Evolutionary conservation across 2,113 vertebrate species (phyloP), one percentile per base, ranked within the genome.

Genomic region (Dolichotis patagonum): DNA sequence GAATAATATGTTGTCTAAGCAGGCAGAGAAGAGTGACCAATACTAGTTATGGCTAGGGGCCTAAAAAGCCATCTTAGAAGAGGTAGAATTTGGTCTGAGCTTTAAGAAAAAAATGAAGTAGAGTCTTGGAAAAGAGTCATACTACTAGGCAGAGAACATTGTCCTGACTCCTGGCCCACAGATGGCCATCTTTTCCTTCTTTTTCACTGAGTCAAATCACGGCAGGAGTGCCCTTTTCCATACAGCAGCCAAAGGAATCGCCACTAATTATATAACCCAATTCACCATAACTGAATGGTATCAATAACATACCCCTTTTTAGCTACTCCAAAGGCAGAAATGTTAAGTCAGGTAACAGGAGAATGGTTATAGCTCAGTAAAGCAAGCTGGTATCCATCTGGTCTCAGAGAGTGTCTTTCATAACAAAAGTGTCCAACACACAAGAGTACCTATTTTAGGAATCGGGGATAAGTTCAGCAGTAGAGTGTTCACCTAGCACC

Each of bases 71-170:
- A 89, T 78, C 52, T 49, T 67, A 78, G 35, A 85, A 96, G 35
- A 63, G 2, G 13, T 3, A 11, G 14, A 38, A 83, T 84, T 94
- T 84, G 62, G 77, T 84, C 56, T 92, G 49, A 54, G n/a, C 67
- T 97, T 96, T 95, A 49, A 78, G 85, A 89, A n/a, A 54, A 92
- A 54, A 22, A 88, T 83, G 24, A 73, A 16, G 20, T 10, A 13
- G 49, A 65, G 46, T 82, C 52, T 93, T 60, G 28, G 41, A 83
- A 71, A 91, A 81, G 13, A 10, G 35, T 56, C 35, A 16, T 41
- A 38, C 28, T 92, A 38, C 13, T 7, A 75, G 11, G 10, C 11
- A 91, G 43, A 69, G 32, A 67, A 84, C 12, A 22, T 8, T 78
- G 1, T 75, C 82, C 52, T 52, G 43, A 85, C 9, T 16, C 3